Base-by-base conservation (phyloP, 2,888 invertebrate species). In the Calliopum simillimum region DNA sequence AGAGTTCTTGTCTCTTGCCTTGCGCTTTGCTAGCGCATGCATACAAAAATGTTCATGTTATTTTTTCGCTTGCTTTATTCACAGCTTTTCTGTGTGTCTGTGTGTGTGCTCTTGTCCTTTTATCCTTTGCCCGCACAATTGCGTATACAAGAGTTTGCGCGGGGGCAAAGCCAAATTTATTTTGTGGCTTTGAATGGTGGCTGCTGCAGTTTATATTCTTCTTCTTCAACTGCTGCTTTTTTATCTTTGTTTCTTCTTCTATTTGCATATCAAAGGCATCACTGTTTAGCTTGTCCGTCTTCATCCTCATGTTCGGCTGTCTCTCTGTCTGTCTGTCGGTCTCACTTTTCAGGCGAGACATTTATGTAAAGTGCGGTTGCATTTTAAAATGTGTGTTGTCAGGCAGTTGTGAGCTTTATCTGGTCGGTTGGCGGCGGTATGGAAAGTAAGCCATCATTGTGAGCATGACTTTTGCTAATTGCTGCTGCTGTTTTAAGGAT, bases 121-220 rank as follows among this genome's bases (percentile, higher is more conserved):
- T 2, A 23, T 11, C 55, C 16, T 21, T 21, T 47, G 19, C 16
- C 3, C n/a, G 21, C 8, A 11, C 46, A 2, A 8, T 61, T 61
- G 61, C 46, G 19, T 21, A n/a, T 19, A 23, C 23, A 23, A 21
- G 23, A 61, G 13, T 44, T 61, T 21, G 16, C 12, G 21, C 12
- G 61, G 4, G 44, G 11, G 4, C n/a, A 44, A 21, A 61, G 46
- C 23, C 44, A 43, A 61, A 61, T 61, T 46, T 61, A 61, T 61
- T 61, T 61, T 61, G 44, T 46, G 46, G 44, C 43, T 43, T 61
- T 43, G 21, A 21, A 14, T 56, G 8, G 51, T 53, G 13, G 51
- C 51, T 53, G 51, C 51, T 53, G 21, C 14, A 53, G 53, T 58
- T 53, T 53, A 23, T 21, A 46, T 43, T 33, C 46, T 47, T 8